Base-by-base conservation (phyloP, 2,888 invertebrate species). In the Pristionchus fissidentatus region DNA sequence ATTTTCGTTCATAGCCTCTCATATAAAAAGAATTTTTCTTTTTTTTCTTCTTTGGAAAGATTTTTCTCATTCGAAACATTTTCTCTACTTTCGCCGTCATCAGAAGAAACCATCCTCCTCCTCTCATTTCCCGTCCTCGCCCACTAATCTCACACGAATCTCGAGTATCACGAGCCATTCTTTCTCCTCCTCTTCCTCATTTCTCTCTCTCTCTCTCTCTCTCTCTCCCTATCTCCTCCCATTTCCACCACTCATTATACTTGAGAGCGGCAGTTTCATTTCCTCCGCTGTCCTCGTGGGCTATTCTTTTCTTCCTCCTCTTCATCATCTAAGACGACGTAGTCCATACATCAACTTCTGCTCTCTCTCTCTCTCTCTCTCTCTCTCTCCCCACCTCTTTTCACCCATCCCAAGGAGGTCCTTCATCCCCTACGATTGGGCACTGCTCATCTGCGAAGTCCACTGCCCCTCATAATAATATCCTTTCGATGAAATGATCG, bases 111-210 rank as follows among this genome's bases (percentile, higher is more conserved):
- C n/a, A n/a, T 66, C 66, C 70, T 38, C 41, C 38, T 3, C 43
- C 41, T 22, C 70, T 70, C 70, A 3, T 41, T 70, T 70, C 43
- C 70, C 70, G 43, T 70, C 43, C 43, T n/a, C 70, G n/a, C 60
- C 10, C 66, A 41, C 70, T 70, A 70, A 70, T 70, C 70, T 70
- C 70, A 70, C 70, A 70, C 70, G 70, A 43, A 70, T 70, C 70
- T 70, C 70, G 41, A 70, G 70, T 70, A 70, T 70, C 70, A 26
- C 3, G 66, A 38, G 70, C n/a, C 70, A 70, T 70, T 43, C 38
- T 70, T 70, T 26, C n/a, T 70, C 70, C 62, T 35, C 26, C 77
- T 77, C 43, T 22, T 52, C 52, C 32, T 77, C 35, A 43, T 77
- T 35, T 26, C 41, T 41, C 52, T 26, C 66, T 35, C 66, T 52